Evolutionary conservation across 2,113 vertebrate genomes (phyloP), one percentile per base, ranked within the genome.

Genomic region (Brachypteracias leptosomus): DNA sequence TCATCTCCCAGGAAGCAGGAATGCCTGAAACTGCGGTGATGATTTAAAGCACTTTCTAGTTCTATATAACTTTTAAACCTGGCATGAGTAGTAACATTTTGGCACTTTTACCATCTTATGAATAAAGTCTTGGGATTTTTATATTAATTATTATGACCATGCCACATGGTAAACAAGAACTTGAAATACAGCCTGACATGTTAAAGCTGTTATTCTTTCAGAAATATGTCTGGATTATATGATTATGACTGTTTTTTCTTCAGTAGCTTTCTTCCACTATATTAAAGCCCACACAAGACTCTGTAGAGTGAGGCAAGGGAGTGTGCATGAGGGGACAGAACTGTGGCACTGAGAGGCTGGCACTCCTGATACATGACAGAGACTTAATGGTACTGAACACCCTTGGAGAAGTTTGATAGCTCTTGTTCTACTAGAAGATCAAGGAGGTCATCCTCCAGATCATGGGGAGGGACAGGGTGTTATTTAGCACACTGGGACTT

Each of bases 401-500:
- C 33, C 57, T 16, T 68, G 52, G 78, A 79, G 36, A 33, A 83
- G 9, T 10, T 73, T 54, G 0, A 75, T 49, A 44, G 35, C 33
- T 86, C 36, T 52, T 89, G 46, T 63, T 87, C 44, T 59, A 4
- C 55, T 58, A 17, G 19, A 38, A 31, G 26, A 52, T 95, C 44
- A 76, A 78, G 75, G 26, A 87, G 66, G 36, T 88, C 13, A 28
- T 61, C 31, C 49, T 79, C 19, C 31, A 57, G 62, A 31, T 79
- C 46, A 28, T 0, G 0, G 31, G 20, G 24, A 22, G 36, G 46
- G 54, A 33, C 28, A 54, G 78, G 36, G 22, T 0, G 0, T 89
- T 78, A 13, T 54, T 85, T 88, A 40, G 36, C 71, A 67, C 18
- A 9, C 20, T 49, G 58, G 47, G 31, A 42, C 47, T 91, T 74